phyloP scores from a whole-genome alignment of 2,797 vertebrate genomes.

The Hylomyscus alleni region DNA sequence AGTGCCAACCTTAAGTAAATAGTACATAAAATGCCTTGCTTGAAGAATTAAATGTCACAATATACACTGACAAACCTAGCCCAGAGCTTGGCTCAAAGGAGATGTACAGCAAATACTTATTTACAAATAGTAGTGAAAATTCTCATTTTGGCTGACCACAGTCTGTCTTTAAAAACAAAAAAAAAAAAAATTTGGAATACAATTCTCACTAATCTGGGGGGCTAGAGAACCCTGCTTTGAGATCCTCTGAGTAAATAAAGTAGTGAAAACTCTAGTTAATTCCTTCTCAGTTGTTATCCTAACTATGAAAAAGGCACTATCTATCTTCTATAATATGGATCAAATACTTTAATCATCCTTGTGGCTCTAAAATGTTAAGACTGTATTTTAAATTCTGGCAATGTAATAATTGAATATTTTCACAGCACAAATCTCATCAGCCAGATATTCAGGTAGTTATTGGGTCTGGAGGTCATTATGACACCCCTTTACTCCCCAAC shows the following conservation, averaged over 20 bases:
- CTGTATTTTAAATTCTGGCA: constrained; percentile 40
- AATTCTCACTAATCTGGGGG: background rate
- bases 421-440: constrained; percentile 14
- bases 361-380: constrained; percentile 2
- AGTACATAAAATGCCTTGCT: background rate
- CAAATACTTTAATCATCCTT: constrained; percentile 35
- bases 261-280: background rate
- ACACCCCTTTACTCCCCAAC: background rate
- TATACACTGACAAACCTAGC: background rate
- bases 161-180: background rate
- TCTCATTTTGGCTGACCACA: background rate
- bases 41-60: constrained; percentile 3
- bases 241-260: constrained; percentile 18
- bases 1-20: background rate
- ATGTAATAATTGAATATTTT: constrained; percentile 33
- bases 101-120: background rate
- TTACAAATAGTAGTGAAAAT: constrained; percentile 19
- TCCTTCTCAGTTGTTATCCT: background rate
- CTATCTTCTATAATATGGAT: constrained; percentile 22
- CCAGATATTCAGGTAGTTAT: constrained; percentile 30
- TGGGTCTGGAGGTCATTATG: constrained; percentile 51
- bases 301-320: constrained; percentile 14
- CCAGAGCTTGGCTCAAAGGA: background rate
- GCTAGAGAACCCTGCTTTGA: constrained; percentile 11
- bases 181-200: background rate